Conservation (phyloP, 2,888 invertebrate genomes). For the Volucella inflata region DNA sequence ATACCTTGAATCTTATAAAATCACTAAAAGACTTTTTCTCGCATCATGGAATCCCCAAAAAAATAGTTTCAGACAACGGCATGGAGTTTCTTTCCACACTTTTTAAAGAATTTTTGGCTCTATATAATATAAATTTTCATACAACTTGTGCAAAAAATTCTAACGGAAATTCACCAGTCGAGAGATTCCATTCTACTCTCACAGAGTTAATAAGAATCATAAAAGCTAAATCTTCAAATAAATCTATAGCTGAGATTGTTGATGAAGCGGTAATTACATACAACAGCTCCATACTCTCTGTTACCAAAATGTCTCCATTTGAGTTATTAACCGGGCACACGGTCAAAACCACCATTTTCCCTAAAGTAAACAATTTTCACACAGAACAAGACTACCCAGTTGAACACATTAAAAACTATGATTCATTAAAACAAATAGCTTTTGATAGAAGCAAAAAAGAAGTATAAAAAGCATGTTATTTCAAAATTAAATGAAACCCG, state of each 20-base stretch:
- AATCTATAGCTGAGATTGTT: slow-evolving; percentile 28
- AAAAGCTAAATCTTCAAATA: slow-evolving; percentile 10
- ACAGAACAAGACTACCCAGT: slow-evolving; percentile 7
- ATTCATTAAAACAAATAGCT: slow-evolving; percentile 3
- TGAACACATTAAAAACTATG: slow-evolving; percentile 9
- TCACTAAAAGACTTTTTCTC: slow-evolving; percentile 41
- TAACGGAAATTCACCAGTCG: slow-evolving; percentile 53
- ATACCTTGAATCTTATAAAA: slow-evolving; percentile 50
- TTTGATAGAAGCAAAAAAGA: neutral
- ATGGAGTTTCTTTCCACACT: slow-evolving; percentile 44
- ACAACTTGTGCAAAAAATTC: slow-evolving; percentile 46
- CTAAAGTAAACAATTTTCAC: neutral
- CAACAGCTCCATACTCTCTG: slow-evolving; percentile 51
- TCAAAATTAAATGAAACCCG: slow-evolving; percentile 11
- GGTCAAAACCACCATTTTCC: neutral
- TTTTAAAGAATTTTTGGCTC: slow-evolving; percentile 29
- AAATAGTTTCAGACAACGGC: slow-evolving; percentile 35
- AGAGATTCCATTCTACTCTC: slow-evolving; percentile 58
- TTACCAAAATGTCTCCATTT: slow-evolving; percentile 46
- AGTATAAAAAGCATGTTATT: neutral
- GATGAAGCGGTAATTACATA: slow-evolving; percentile 46
- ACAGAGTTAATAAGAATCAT: slow-evolving; percentile 45
- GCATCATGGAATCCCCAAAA: slow-evolving; percentile 46
- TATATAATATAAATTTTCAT: slow-evolving; percentile 44
- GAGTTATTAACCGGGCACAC: slow-evolving; percentile 42